These are phyloP conservation scores for Condylostylus longicornis DNA, from an alignment of 1,140 invertebrate species.

Conservation along the genomic window DNA sequence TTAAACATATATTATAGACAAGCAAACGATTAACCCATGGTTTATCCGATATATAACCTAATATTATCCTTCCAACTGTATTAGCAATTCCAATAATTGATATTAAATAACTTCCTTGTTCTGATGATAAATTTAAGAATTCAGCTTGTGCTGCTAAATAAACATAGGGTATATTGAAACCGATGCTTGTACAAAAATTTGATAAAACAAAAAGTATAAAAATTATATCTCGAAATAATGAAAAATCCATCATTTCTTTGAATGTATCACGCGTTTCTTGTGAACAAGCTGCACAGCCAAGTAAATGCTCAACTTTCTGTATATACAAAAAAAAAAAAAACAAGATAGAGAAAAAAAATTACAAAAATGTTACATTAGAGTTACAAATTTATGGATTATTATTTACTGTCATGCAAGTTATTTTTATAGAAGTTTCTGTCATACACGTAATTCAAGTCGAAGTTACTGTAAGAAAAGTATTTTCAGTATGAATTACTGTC, in stretches of 20 bases:
- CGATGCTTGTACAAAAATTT: slow-evolving; percentile 91
- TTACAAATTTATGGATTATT: too few species aligned
- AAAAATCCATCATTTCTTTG: slow-evolving; percentile 70
- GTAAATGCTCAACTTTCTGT: slow-evolving; percentile 24
- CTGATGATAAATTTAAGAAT: slow-evolving; percentile 38
- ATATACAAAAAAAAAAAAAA: slow-evolving; percentile 1
- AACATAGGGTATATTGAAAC: slow-evolving; percentile 90
- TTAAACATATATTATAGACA: slow-evolving; percentile 77
- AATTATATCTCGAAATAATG: slow-evolving; percentile 65
- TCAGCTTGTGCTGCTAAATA: slow-evolving; percentile 57
- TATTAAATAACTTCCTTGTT: slow-evolving; percentile 49
- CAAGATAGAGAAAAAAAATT: too few species aligned
- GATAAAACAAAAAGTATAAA: slow-evolving; percentile 84
- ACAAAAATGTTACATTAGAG: too few species aligned
- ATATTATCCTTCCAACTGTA: slow-evolving; percentile 69
- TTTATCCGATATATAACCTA: slow-evolving; percentile 76
- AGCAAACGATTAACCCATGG: slow-evolving; percentile 72
- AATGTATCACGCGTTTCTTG: slow-evolving; percentile 50
- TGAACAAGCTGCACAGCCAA: slow-evolving; percentile 38
- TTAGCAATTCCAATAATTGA: slow-evolving; percentile 73
- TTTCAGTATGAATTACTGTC: too few species aligned
- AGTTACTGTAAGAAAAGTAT: too few species aligned
- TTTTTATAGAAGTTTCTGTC: too few species aligned
- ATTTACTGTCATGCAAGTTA: too few species aligned
- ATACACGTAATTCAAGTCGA: too few species aligned